These are phyloP conservation scores for Tachycineta bicolor DNA, from an alignment of 2,113 vertebrate species.

Conservation along the genomic window DNA sequence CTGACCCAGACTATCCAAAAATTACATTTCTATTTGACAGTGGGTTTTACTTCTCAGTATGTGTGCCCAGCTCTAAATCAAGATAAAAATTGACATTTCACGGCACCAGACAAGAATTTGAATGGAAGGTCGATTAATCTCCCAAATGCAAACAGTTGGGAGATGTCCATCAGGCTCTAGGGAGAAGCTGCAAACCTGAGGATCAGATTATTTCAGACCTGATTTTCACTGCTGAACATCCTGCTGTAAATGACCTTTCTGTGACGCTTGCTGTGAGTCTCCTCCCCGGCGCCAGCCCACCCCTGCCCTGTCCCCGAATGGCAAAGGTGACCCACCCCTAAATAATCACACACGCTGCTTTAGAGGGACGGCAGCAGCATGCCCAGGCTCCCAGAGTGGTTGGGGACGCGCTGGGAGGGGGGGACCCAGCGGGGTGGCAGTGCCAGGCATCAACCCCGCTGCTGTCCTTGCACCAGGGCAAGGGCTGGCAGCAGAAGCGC, in stretches of 20 bases:
- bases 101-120: not conserved
- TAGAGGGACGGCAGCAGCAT: not conserved
- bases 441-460: not conserved
- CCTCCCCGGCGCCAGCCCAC: not conserved
- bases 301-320: not conserved
- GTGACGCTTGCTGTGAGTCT: not conserved
- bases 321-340: fast-evolving
- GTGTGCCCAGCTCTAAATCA: not conserved
- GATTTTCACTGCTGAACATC: not conserved
- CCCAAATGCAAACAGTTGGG: not conserved
- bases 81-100: not conserved
- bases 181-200: not conserved
- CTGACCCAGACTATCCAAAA: not conserved
- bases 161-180: not conserved
- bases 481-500: not conserved
- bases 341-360: fast-evolving
- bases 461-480: not conserved
- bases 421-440: fast-evolving
- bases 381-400: fast-evolving
- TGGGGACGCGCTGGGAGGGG: not conserved
- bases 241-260: not conserved
- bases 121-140: not conserved
- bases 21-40: not conserved
- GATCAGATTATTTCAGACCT: not conserved
- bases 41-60: not conserved